These are phyloP conservation scores for Harpalus rubripes DNA, from an alignment of 2,888 invertebrate genomes.

Conservation along the genomic window DNA sequence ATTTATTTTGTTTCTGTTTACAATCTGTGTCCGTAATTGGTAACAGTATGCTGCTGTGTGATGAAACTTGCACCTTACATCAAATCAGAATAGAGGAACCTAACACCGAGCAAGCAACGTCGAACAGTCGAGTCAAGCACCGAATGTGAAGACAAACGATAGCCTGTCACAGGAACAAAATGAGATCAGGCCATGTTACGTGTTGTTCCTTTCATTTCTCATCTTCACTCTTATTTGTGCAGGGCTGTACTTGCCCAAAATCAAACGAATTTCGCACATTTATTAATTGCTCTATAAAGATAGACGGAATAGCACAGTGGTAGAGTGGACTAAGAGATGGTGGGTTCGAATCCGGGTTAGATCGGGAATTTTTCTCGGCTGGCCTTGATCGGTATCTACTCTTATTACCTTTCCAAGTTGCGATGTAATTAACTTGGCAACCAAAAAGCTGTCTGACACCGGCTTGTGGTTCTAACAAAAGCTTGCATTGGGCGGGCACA, in stretches of 20 bases:
- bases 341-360: too few species aligned
- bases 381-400: too few species aligned
- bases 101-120: neutral
- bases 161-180: conserved; percentile 60
- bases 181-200: conserved; percentile 60
- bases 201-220: conserved; percentile 62
- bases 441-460: too few species aligned
- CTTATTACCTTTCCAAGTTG: too few species aligned
- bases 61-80: conserved; percentile 58
- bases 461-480: too few species aligned
- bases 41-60: conserved; percentile 13
- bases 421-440: too few species aligned
- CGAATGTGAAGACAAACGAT: conserved; percentile 61
- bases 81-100: conserved; percentile 5
- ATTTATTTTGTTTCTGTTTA: neutral
- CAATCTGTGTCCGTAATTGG: conserved; percentile 4
- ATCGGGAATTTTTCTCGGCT: too few species aligned
- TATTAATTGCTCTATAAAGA: neutral
- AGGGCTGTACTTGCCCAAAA: conserved; percentile 24
- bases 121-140: conserved; percentile 13
- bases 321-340: too few species aligned
- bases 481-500: too few species aligned
- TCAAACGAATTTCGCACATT: neutral
- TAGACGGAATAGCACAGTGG: too few species aligned
- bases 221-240: conserved; percentile 46